These are phyloP conservation scores for Drosophila persimilis DNA, from an alignment of 1,140 invertebrate genomes.

Conservation along the genomic window DNA sequence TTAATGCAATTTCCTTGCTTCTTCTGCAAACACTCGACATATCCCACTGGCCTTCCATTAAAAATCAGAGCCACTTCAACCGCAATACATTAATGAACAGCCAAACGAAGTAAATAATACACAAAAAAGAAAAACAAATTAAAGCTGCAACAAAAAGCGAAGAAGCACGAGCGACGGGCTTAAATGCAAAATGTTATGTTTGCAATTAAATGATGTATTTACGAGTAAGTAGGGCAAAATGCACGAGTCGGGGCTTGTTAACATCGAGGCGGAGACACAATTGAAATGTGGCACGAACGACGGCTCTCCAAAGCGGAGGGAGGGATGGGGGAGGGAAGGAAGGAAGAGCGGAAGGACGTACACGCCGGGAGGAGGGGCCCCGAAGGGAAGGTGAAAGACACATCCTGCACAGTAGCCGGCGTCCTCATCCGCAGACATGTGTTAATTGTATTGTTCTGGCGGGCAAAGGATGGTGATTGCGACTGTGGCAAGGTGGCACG, in stretches of 20 bases:
- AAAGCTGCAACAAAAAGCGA: too few species aligned
- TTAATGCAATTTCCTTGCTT: neutral
- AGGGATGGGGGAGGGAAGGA: neutral
- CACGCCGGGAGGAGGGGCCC: neutral
- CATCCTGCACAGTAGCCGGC: constrained; percentile 39
- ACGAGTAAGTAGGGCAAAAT: too few species aligned
- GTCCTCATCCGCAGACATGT: constrained; percentile 65
- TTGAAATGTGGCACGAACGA: constrained; percentile 7
- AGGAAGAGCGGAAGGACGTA: constrained; percentile 27
- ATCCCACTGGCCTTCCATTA: neutral
- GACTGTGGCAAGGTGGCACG: constrained; percentile 13
- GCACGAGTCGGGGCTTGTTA: constrained; percentile 17
- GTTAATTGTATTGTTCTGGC: constrained; percentile 57
- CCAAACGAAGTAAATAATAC: constrained; percentile 18
- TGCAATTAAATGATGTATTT: too few species aligned
- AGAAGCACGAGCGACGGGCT: too few species aligned
- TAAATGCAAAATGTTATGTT: too few species aligned
- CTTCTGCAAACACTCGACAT: constrained; percentile 2
- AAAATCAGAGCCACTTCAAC: too few species aligned
- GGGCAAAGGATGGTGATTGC: neutral
- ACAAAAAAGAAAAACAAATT: too few species aligned
- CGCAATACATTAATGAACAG: constrained; percentile 16
- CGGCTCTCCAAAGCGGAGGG: neutral
- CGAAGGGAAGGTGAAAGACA: constrained; percentile 27
- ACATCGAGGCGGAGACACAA: constrained; percentile 20